These are phyloP conservation scores for Muscicapa adusta DNA, from an alignment of 2,113 vertebrate species.

Conservation along the genomic window DNA sequence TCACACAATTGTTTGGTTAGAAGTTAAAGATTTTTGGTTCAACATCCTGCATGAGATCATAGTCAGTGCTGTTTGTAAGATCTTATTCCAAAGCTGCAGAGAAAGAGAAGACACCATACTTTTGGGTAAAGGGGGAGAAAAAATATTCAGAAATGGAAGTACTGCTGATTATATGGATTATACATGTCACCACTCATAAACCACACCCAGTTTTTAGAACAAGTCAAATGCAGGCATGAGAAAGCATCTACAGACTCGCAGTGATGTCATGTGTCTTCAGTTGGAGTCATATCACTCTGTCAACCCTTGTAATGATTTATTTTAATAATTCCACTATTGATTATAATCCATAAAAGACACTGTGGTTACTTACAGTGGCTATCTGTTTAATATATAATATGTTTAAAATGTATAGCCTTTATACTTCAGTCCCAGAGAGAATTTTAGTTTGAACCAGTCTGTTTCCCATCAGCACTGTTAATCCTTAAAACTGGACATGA, in stretches of 20 bases:
- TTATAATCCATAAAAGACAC: background rate
- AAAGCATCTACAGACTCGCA: background rate
- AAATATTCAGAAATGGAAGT: background rate
- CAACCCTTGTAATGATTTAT: background rate
- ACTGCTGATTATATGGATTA: background rate
- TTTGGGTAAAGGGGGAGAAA: background rate
- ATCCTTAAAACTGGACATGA: background rate
- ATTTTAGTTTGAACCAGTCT: background rate
- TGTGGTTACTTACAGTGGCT: background rate
- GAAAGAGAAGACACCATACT: background rate
- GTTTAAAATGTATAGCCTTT: background rate
- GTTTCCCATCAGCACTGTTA: background rate
- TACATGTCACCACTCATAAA: background rate
- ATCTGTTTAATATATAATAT: background rate
- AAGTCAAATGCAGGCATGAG: background rate
- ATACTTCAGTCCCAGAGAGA: background rate
- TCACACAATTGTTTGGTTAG: background rate
- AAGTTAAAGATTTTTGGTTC: background rate
- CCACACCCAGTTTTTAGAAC: background rate
- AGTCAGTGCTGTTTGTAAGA: background rate
- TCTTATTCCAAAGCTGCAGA: background rate
- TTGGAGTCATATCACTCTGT: background rate
- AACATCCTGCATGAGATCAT: background rate
- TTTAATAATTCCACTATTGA: background rate
- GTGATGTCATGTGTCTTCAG: rapidly evolving